Evolutionary conservation across 1,140 invertebrate species (phyloP), one percentile per base, ranked within the genome.

Genomic region (Epicauta chinensis): DNA sequence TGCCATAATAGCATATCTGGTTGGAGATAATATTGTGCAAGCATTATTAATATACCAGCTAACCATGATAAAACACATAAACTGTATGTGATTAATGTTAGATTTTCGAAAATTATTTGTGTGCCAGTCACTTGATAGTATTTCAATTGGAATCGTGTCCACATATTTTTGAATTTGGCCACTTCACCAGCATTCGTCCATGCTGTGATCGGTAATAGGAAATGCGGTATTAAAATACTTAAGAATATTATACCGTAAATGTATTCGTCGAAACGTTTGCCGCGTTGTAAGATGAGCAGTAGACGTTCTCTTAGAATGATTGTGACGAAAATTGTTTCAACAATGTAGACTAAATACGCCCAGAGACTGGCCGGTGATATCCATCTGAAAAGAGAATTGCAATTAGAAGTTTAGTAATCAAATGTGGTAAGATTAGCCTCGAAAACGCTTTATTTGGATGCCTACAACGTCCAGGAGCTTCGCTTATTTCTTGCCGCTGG

Each of bases 101-200:
- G 66, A 43, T 80, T 80, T 1, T 78, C 76, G 61, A 83, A 83
- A 9, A 81, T 72, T 10, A 84, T 79, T 0, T 78, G 73, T 0
- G 75, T 76, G 3, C 81, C 80, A 0, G 81, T 83, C 7, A 81
- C 77, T 64, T 77, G 77, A 34, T 77, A 73, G 59, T 82, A 84
- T 64, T 81, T 81, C 15, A 81, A 67, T 76, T 83, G 81, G 67
- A 82, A 83, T 66, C 80, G 78, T 2, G 81, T 83, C 81, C 81
- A 84, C 81, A 84, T 83, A 58, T 83, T 82, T 70, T 83, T 84
- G 58, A 83, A 84, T 47, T 80, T 83, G 6, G 81, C 81, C 3
- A 83, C 81, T 66, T 84, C 75, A 0, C 69, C 64, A 1, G 81
- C 81, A 60, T 82, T 80, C 0, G 79, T 73, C 81, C 81, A 84